phyloP scores from a whole-genome alignment of 1,140 invertebrate genomes.

The Heterodera carotae region DNA sequence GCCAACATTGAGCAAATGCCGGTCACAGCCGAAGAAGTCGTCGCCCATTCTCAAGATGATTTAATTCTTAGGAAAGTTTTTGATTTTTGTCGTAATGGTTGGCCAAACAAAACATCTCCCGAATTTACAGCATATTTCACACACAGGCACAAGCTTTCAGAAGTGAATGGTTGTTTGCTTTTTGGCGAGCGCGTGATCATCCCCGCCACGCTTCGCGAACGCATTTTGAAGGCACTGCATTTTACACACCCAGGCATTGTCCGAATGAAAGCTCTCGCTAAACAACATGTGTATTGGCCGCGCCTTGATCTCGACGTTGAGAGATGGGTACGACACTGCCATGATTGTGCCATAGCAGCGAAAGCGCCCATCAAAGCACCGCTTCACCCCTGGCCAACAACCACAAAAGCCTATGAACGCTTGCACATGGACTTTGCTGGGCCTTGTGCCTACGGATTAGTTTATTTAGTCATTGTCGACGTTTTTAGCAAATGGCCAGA shows the following conservation, averaged over 20 bases:
- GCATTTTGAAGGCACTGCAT: conserved; percentile 67
- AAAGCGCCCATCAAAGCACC: conserved; percentile 12
- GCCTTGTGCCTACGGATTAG: conserved; percentile 56
- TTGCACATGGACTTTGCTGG: conserved; percentile 67
- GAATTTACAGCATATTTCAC: background rate
- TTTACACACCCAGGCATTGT: conserved; percentile 43
- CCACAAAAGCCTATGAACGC: conserved; percentile 43
- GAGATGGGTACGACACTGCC: conserved; percentile 41
- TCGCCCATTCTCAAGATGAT: background rate
- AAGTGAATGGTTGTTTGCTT: conserved; percentile 1
- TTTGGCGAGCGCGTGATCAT: conserved; percentile 63
- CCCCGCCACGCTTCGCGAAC: conserved; percentile 65
- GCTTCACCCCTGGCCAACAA: conserved; percentile 23
- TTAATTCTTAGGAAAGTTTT: background rate
- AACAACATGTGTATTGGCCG: conserved; percentile 67
- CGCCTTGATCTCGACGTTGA: conserved; percentile 62
- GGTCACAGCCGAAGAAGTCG: background rate
- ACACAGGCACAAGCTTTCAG: background rate
- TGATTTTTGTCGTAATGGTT: background rate
- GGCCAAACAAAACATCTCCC: conserved; percentile 12
- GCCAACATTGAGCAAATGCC: background rate
- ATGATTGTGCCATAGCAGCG: conserved; percentile 36
- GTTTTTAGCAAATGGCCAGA: conserved; percentile 68
- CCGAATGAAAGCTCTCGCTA: conserved; percentile 69
- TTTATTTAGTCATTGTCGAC: conserved; percentile 67